A percentile compares a stretch with the other conserved stretches of the same genome.
These are phyloP conservation scores for Pinna nobilis DNA, from an alignment of 1,140 invertebrate genomes.

Conservation along the genomic window DNA sequence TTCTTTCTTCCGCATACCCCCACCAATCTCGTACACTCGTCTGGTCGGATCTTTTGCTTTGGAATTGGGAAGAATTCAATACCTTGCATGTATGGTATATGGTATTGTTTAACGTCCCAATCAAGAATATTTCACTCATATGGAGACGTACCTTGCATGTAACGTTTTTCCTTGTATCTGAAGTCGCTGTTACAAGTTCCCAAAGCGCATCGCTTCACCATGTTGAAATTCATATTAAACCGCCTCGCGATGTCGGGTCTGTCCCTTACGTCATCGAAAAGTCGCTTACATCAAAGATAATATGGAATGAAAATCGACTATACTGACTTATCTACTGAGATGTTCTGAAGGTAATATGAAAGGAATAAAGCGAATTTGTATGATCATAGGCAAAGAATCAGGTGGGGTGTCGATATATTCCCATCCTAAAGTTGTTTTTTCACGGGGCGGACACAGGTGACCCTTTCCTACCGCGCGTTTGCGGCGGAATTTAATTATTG, in stretches of 20 bases:
- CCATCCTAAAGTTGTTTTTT: too few species aligned
- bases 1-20: conserved; percentile 23
- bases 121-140: too few species aligned
- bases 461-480: too few species aligned
- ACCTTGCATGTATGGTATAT: conserved; percentile 13
- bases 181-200: conserved; percentile 29
- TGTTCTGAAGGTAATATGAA: too few species aligned
- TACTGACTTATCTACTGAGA: not conserved
- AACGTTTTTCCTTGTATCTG: conserved; percentile 17
- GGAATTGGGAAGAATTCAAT: conserved; percentile 30
- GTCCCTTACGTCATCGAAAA: not conserved
- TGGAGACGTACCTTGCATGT: too few species aligned
- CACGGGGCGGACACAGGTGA: too few species aligned
- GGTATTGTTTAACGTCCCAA: too few species aligned
- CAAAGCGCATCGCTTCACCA: conserved; percentile 28
- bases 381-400: too few species aligned
- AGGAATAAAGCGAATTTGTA: too few species aligned
- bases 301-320: conserved; percentile 15
- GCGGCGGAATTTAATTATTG: too few species aligned
- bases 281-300: conserved; percentile 8
- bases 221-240: not conserved
- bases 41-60: conserved; percentile 16
- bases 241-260: not conserved
- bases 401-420: too few species aligned
- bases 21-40: conserved; percentile 8